Evolutionary conservation across 2,797 vertebrate species (phyloP).

Genomic region (Siniperca obscura): DNA sequence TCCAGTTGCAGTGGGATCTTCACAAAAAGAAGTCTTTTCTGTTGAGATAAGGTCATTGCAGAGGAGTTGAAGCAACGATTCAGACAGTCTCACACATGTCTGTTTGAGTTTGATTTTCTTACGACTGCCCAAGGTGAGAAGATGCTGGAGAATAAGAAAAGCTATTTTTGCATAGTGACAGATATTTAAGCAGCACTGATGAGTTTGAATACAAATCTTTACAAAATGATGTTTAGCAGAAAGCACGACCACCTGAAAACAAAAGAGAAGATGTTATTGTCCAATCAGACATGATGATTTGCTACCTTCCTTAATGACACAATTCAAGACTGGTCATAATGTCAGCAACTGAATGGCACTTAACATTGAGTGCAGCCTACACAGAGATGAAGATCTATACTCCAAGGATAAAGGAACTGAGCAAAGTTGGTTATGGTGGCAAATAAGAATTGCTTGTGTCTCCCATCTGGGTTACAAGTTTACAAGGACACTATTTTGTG

Average conservation of each 20-base stretch:
- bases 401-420: neutral
- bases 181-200: constrained; percentile 8
- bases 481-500: neutral
- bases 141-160: constrained; percentile 7
- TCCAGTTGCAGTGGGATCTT: constrained; percentile 5
- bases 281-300: constrained; percentile 13
- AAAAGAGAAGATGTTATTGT: constrained; percentile 7
- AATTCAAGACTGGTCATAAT: constrained; percentile 23
- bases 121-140: constrained; percentile 9
- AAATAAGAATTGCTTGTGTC: constrained; percentile 1
- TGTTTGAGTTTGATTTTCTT: constrained; percentile 35
- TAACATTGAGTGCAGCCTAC: neutral
- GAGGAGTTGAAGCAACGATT: constrained; percentile 35
- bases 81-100: constrained; percentile 24
- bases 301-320: too few relatives aligned
- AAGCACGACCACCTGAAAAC: constrained; percentile 18
- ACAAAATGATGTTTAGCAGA: constrained; percentile 14
- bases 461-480: neutral
- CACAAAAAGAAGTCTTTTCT: constrained; percentile 13
- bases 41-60: constrained; percentile 42
- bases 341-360: constrained; percentile 25
- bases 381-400: neutral
- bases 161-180: constrained; percentile 4
- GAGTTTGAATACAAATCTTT: neutral
- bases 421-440: neutral